Evolutionary conservation across 92 coral and sea anemone species (phyloP), one percentile per base, ranked within the genome.

Genomic region (Paramuricea clavata): DNA sequence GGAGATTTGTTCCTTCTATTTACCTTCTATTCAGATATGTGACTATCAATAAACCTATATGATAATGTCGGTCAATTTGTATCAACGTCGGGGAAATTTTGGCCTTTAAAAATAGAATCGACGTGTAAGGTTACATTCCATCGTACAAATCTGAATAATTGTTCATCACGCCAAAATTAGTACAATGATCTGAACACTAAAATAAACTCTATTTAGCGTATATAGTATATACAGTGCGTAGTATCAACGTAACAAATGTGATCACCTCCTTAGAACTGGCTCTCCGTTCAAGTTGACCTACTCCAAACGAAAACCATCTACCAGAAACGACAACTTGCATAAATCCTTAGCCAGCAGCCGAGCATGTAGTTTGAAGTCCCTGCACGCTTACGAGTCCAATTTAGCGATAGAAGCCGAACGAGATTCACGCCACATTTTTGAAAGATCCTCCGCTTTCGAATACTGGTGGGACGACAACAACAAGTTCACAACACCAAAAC

Each of bases 401-500:
- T 49, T 43, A 74, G 81, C 81, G 23, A 35, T 74, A 3, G 62
- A 74, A 32, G 81, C 81, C 39, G 81, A 74, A 74, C 39, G 81
- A 12, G 61, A 74, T 43, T 44, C 61, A 27, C 81, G 81, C 25
- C 81, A 22, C 10, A 44, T 74, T 74, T 19, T 74, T 44, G 81
- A 74, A 21, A 74, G 59, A 43, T 74, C 60, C 16, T 43, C 81
- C 31, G 17, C 59, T 28, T 74, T 74, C 21, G 81, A 74, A 74
- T 74, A 74, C 33, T 74, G 81, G 81, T 74, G 81, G 81, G 81
- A 49, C 13, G 81, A 74, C 57, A 25, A 15, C 16, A 47, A 15
- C 11, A 44, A 41, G 22, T 33, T 65, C 23, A 65, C 72, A 65
- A 26, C 36, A 33, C 28, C 36, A 65, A 65, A 33, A 30, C 72